phyloP scores from a whole-genome alignment of 2,113 vertebrate species.

The Abramis brama region DNA sequence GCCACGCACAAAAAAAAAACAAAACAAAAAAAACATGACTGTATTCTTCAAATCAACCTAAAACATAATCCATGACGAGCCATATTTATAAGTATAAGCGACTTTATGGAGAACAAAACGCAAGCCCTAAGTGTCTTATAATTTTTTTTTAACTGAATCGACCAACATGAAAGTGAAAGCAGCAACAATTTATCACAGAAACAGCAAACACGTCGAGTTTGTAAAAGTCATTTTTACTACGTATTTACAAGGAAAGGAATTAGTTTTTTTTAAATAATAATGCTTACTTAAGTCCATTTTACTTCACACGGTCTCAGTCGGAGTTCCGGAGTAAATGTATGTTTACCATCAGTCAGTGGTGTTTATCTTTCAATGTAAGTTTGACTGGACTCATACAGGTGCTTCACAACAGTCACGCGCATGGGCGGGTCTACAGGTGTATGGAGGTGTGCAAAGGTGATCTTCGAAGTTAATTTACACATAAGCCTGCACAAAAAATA shows the following conservation, averaged over 20 bases:
- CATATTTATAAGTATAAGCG: too few relatives aligned
- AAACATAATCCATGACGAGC: too few relatives aligned
- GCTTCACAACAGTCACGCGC: background rate
- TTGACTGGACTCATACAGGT: too few relatives aligned
- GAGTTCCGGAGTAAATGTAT: background rate
- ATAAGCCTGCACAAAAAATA: too few relatives aligned
- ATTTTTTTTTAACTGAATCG: too few relatives aligned
- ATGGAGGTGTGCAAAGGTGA: too few relatives aligned
- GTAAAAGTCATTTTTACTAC: background rate
- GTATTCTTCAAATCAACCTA: too few relatives aligned
- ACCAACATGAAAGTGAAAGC: background rate
- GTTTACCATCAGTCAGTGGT: background rate
- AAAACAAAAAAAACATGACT: too few relatives aligned
- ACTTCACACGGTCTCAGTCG: background rate
- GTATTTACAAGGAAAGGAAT: background rate
- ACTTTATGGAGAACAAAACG: too few relatives aligned
- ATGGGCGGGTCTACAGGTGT: background rate
- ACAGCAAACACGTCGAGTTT: background rate
- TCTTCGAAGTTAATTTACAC: too few relatives aligned
- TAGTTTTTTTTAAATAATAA: background rate
- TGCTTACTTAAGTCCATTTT: background rate
- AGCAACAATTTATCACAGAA: background rate
- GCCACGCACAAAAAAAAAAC: too few relatives aligned
- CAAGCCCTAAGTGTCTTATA: too few relatives aligned
- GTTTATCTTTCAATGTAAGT: background rate